Percentiles rank a stretch among this genome's conserved stretches.
These are phyloP conservation scores for Sycophila sp. DNA, from an alignment of 1,140 invertebrate species.

Conservation along the genomic window DNA sequence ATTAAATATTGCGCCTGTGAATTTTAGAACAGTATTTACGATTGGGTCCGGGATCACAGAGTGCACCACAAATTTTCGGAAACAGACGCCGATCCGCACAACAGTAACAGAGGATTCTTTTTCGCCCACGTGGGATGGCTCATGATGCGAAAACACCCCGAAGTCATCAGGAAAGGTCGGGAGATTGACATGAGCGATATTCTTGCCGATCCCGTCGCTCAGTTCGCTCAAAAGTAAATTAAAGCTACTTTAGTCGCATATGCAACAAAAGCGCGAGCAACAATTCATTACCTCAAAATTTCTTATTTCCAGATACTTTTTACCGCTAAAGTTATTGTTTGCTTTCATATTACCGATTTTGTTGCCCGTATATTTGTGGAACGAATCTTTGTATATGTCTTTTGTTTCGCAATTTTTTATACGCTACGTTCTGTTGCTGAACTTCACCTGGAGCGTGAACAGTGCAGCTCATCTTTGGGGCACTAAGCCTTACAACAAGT, in stretches of 20 bases:
- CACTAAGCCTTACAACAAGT: slow-evolving; percentile 78
- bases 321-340: slow-evolving; percentile 73
- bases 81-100: slow-evolving; percentile 90
- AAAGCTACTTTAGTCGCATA: background rate
- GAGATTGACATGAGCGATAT: slow-evolving; percentile 84
- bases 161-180: slow-evolving; percentile 78
- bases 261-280: background rate
- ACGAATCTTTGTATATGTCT: slow-evolving; percentile 62
- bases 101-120: slow-evolving; percentile 89
- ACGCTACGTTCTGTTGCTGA: slow-evolving; percentile 73
- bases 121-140: slow-evolving; percentile 93
- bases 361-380: slow-evolving; percentile 78
- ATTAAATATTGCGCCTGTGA: slow-evolving; percentile 1
- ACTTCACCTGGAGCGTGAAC: slow-evolving; percentile 84
- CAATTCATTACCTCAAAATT: background rate
- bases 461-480: slow-evolving; percentile 82
- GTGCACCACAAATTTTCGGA: slow-evolving; percentile 92
- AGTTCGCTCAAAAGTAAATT: slow-evolving; percentile 75
- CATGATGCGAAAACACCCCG: slow-evolving; percentile 84
- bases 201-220: slow-evolving; percentile 76
- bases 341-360: slow-evolving; percentile 81
- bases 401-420: slow-evolving; percentile 70
- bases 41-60: slow-evolving; percentile 84
- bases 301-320: slow-evolving; percentile 72
- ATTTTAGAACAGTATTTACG: slow-evolving; percentile 70